These are phyloP conservation scores for Eulithis prunata DNA, from an alignment of 2,888 invertebrate species.

Conservation along the genomic window DNA sequence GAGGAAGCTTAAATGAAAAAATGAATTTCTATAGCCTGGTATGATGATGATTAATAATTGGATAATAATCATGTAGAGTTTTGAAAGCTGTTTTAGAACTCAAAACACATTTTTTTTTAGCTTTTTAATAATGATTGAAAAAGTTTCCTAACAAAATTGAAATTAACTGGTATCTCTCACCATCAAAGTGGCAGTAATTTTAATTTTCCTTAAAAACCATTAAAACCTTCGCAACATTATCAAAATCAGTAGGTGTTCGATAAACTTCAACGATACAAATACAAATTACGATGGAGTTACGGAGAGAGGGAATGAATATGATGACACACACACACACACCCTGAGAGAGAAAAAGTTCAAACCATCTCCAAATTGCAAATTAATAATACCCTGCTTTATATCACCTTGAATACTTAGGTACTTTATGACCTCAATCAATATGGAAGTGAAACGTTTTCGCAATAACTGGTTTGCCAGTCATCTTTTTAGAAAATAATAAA, in stretches of 20 bases:
- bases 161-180: no score
- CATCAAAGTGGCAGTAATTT: background rate
- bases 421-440: slow-evolving; percentile 59
- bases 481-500: no score
- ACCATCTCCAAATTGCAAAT: slow-evolving; percentile 52
- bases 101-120: no score
- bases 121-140: no score
- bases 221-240: slow-evolving; percentile 19
- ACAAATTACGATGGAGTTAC: slow-evolving; percentile 22
- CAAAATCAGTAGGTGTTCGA: slow-evolving; percentile 24
- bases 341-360: slow-evolving; percentile 31
- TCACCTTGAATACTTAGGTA: slow-evolving; percentile 46
- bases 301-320: slow-evolving; percentile 37
- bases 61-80: no score
- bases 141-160: no score
- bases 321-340: no score
- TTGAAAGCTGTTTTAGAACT: no score
- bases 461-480: no score
- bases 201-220: slow-evolving; percentile 12
- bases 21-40: no score
- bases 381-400: slow-evolving; percentile 50
- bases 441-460: slow-evolving; percentile 47
- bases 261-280: slow-evolving; percentile 32
- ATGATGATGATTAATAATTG: no score
- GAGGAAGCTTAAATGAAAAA: no score